Evolutionary conservation across 2,113 vertebrate genomes (phyloP).

Genomic region (Lates calcarifer): DNA sequence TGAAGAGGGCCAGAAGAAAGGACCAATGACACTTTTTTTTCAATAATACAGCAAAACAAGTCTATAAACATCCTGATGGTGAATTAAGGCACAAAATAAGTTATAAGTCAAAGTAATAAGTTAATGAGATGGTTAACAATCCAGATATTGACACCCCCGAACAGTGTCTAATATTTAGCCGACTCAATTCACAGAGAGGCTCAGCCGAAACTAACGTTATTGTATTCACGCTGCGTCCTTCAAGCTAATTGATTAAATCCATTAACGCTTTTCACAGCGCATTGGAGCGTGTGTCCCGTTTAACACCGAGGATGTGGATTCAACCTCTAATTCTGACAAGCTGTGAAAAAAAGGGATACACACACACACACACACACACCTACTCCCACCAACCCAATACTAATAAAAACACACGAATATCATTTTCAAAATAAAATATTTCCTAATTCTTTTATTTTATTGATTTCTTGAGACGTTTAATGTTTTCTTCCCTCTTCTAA

Average conservation of each 20-base stretch:
- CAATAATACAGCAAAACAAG: background rate
- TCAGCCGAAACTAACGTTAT: conserved; percentile 84
- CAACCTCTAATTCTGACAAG: conserved; percentile 63
- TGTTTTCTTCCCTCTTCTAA: background rate
- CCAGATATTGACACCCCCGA: background rate
- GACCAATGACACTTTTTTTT: background rate
- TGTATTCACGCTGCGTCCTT: conserved; percentile 85
- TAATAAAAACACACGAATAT: too few species aligned
- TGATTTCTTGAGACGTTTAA: background rate
- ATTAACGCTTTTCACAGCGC: conserved; percentile 77
- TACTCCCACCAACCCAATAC: background rate
- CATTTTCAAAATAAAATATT: too few species aligned
- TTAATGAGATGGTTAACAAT: background rate
- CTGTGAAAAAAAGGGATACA: conserved; percentile 22
- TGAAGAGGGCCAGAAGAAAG: conserved; percentile 11
- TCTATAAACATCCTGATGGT: background rate
- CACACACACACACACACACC: conserved; percentile 12
- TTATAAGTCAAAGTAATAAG: too few species aligned
- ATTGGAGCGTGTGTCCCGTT: conserved; percentile 60
- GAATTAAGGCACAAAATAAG: background rate
- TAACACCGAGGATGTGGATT: conserved; percentile 83
- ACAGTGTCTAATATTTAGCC: conserved; percentile 4
- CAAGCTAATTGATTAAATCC: conserved; percentile 82
- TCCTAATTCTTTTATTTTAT: too few species aligned
- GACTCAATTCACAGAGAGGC: conserved; percentile 16